These are phyloP conservation scores for Ormyrus thymus DNA, from an alignment of 2,888 invertebrate genomes.

Conservation along the genomic window DNA sequence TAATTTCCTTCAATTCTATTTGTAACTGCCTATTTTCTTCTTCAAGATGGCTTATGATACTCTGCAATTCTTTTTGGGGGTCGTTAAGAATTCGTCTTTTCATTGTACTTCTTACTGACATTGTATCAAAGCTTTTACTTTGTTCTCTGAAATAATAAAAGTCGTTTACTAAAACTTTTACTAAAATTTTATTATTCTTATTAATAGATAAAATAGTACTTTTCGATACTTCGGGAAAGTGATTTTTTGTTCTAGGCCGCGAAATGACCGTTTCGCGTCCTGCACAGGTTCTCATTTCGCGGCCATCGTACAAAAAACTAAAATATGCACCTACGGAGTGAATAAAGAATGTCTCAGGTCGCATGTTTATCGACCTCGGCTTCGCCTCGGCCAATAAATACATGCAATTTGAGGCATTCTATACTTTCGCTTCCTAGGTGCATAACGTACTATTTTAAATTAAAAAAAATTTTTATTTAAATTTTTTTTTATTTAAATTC, in stretches of 20 bases:
- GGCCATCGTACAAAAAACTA: no score
- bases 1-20: conserved; percentile 70
- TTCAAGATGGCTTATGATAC: conserved; percentile 84
- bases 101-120: conserved; percentile 67
- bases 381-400: no score
- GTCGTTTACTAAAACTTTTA: neutral
- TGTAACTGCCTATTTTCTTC: conserved; percentile 78
- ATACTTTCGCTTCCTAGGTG: no score
- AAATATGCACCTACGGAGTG: no score
- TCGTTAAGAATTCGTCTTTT: conserved; percentile 72
- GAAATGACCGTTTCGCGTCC: no score
- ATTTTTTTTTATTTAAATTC: neutral
- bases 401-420: no score
- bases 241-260: no score
- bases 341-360: no score
- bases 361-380: no score
- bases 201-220: neutral
- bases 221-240: no score
- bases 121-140: conserved; percentile 64
- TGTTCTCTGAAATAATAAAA: conserved; percentile 60
- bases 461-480: neutral
- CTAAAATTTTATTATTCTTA: conserved; percentile 11
- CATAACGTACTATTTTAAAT: no score
- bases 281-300: no score
- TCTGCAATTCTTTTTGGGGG: conserved; percentile 81